Evolutionary conservation across 2,797 vertebrate genomes (phyloP).

Genomic region (Anableps anableps): DNA sequence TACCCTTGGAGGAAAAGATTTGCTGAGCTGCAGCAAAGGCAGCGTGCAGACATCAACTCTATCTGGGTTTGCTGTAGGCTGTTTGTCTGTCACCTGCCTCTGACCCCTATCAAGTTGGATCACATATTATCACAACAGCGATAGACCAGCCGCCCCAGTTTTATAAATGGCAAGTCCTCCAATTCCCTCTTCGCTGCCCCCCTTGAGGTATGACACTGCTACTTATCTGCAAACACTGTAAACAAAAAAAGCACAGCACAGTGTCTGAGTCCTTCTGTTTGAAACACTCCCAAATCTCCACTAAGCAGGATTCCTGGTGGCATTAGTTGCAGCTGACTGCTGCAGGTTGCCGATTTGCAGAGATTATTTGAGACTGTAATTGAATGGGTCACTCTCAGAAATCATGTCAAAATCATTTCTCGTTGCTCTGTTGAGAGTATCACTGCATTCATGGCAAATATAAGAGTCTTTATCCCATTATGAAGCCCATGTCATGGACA

Average conservation of each 20-base stretch:
- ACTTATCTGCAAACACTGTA: not conserved
- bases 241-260: not conserved
- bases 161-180: slow-evolving; percentile 15
- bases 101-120: slow-evolving; percentile 50
- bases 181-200: not conserved
- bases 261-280: not conserved
- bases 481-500: slow-evolving; percentile 57
- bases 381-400: slow-evolving; percentile 66
- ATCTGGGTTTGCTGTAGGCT: slow-evolving; percentile 52
- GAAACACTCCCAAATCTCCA: slow-evolving; percentile 28
- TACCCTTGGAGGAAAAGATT: slow-evolving; percentile 17
- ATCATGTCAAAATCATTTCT: slow-evolving; percentile 70
- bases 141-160: slow-evolving; percentile 22
- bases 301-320: slow-evolving; percentile 51
- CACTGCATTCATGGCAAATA: slow-evolving; percentile 63
- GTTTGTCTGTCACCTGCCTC: slow-evolving; percentile 55
- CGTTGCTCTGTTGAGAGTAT: slow-evolving; percentile 69
- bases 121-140: slow-evolving; percentile 43
- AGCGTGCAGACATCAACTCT: slow-evolving; percentile 3
- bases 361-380: slow-evolving; percentile 69
- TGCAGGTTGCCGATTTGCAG: slow-evolving; percentile 67
- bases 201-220: slow-evolving; percentile 1
- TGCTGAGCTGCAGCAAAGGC: slow-evolving; percentile 29
- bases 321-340: slow-evolving; percentile 39
- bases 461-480: slow-evolving; percentile 79